Base-by-base conservation (phyloP, 30 jellyfish, hydroid and myxozoan species). In the Turritopsis dohrnii region DNA sequence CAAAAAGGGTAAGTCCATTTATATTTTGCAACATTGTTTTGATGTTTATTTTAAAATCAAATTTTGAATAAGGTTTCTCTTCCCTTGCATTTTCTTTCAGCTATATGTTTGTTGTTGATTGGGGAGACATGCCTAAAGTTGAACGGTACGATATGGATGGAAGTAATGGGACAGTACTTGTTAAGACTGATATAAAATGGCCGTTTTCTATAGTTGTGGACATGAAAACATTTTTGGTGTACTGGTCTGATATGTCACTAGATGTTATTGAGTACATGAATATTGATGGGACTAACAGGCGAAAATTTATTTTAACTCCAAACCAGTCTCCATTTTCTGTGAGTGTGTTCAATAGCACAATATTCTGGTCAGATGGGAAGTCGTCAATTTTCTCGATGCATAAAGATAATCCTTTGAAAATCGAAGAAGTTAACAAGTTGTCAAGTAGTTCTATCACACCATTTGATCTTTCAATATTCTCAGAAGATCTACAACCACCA, bases 1-100 rank as follows among this genome's bases (percentile, higher is more conserved):
- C 98, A 93, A 82, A 80, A 82, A 80, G 98, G 98, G 98, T 93
- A 54, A 84, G 96, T 91, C n/a, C n/a, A n/a, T n/a, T n/a, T n/a
- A n/a, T n/a, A n/a, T n/a, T n/a, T n/a, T n/a, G n/a, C n/a, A n/a
- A n/a, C n/a, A n/a, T n/a, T 79, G n/a, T 28, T 17, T 79, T n/a
- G n/a, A 29, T 25, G 21, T 60, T 41, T 5, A 5, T 13, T 41
- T 41, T 13, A 41, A 13, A 3, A 13, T 41, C 5, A 41, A 41
- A 41, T 41, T 5, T 41, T 41, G 13, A 41, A 69, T 26, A 3
- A 21, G 8, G 5, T 69, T 69, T 16, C 28, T 21, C 30, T 26
- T 30, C 52, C 21, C 24, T 28, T 66, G 18, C 21, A 25, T 41
- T 23, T 60, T 60, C n/a, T 52, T 73, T 16, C 52, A 88, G 98